Evolutionary conservation across 2,113 vertebrate species (phyloP), one percentile per base, ranked within the genome.

Genomic region (Hypanus sabinus): DNA sequence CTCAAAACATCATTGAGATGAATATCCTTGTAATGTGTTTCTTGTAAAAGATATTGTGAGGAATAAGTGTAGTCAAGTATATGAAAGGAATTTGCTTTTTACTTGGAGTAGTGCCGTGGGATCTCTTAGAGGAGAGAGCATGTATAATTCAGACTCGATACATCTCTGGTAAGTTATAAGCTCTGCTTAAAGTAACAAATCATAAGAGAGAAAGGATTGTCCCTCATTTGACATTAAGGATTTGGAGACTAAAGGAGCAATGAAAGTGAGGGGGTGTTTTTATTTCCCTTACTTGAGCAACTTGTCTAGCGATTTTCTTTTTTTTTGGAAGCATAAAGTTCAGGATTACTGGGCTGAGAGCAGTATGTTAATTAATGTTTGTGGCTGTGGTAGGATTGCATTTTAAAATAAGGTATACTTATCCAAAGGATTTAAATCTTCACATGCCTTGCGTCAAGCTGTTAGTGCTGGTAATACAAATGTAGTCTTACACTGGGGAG

Each of bases 341-440:
- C 5, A 18, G 57, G 57, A 62, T 62, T 30, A 60, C 5, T 90
- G 85, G 85, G 12, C n/a, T 36, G 85, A 90, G 85, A 65, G 60
- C 30, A 33, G 85, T 65, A n/a, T 65, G 85, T 90, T 90, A 65
- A 90, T 68, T 90, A 90, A 90, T 90, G 0, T 90, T 90, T 90
- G 62, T 7, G 5, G 60, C 16, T 90, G 85, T 68, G 27, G 30
- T 90, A n/a, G 7, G n/a, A 62, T 68, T 90, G 60, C 60, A 90
- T 90, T 88, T 65, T 20, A 24, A 65, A 62, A 33, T 7, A 62
- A 68, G 18, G 5, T 88, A 20, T n/a, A 33, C 14, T 73, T 33
- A 18, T 88, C 60, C 0, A n/a, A 90, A 65, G 85, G 85, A 68
- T 1, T 90, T 90, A 30, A 30, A 65, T 62, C 57, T 65, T 65